These are phyloP conservation scores for Tetranychus piercei DNA, from an alignment of 2,888 invertebrate species.

Conservation along the genomic window DNA sequence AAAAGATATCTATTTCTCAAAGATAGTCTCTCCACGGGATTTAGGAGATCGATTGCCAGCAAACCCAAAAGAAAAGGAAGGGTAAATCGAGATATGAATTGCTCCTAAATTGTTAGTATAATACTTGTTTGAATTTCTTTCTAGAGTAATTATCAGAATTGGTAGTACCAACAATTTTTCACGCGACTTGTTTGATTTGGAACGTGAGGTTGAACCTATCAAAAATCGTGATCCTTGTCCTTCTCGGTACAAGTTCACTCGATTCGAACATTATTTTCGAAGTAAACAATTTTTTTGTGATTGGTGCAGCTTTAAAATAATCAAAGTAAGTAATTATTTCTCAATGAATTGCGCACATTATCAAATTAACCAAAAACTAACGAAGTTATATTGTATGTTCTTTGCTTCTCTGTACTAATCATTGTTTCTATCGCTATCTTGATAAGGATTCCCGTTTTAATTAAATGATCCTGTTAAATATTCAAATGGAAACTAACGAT, in stretches of 20 bases:
- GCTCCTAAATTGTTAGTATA: not conserved
- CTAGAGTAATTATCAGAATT: conserved; percentile 53
- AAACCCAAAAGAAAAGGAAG: conserved; percentile 65
- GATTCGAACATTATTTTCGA: conserved; percentile 61
- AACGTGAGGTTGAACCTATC: conserved; percentile 49
- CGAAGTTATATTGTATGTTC: too few species aligned
- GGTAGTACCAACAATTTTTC: conserved; percentile 60
- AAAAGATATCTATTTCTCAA: conserved; percentile 52
- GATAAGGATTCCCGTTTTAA: not conserved
- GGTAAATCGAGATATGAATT: conserved; percentile 40
- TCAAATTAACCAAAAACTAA: not conserved
- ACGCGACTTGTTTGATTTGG: conserved; percentile 41
- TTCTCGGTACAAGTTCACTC: conserved; percentile 59
- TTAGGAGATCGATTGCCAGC: conserved; percentile 63
- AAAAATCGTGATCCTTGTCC: conserved; percentile 60
- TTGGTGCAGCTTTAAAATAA: conserved; percentile 72
- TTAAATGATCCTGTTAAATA: not conserved
- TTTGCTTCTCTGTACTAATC: not conserved
- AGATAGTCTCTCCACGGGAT: conserved; percentile 63
- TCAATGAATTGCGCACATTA: not conserved
- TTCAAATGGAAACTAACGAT: not conserved
- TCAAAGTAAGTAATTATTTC: conserved; percentile 33
- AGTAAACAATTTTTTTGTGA: conserved; percentile 58
- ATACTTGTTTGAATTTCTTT: not conserved
- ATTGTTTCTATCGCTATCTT: not conserved